Conservation (phyloP, 2,888 invertebrate species). For the Drosophila stalkeri region DNA sequence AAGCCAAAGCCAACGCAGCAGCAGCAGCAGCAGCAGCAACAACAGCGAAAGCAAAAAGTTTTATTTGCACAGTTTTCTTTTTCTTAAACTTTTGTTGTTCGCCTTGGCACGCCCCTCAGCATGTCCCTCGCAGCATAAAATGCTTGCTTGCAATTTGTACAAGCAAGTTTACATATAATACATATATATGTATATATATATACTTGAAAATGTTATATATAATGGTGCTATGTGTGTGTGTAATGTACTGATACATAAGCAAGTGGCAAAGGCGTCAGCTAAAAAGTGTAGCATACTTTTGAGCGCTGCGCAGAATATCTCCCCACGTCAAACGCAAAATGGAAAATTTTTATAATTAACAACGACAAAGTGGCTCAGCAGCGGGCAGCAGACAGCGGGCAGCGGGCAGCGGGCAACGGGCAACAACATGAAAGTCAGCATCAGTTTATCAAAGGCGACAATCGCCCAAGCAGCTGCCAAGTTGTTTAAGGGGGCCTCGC, state of each 20-base stretch:
- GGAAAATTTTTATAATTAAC: constrained; percentile 76
- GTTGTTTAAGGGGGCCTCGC: constrained; percentile 36
- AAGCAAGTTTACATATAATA: constrained; percentile 58
- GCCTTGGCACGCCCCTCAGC: constrained; percentile 4
- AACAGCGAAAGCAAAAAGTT: constrained; percentile 76
- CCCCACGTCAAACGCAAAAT: constrained; percentile 45
- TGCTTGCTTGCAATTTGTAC: constrained; percentile 80
- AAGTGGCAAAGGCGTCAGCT: constrained; percentile 67
- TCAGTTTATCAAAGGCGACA: constrained; percentile 76
- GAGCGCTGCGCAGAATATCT: constrained; percentile 67
- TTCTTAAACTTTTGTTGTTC: constrained; percentile 74
- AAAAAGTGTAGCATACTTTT: constrained; percentile 77
- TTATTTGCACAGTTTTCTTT: constrained; percentile 80
- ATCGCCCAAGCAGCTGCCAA: constrained; percentile 52
- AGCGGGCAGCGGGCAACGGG: constrained; percentile 38
- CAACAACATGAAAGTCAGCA: constrained; percentile 60
- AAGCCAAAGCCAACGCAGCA: constrained; percentile 47
- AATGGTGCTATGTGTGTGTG: background rate
- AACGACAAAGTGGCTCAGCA: constrained; percentile 76
- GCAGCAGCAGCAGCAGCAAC: constrained; percentile 28
- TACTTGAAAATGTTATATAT: constrained; percentile 28
- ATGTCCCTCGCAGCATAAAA: constrained; percentile 47
- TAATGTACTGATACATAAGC: constrained; percentile 51
- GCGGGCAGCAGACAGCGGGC: constrained; percentile 32
- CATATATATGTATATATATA: constrained; percentile 17